Conservation (phyloP, 2,888 invertebrate genomes). For the Toxonevra muliebris region DNA sequence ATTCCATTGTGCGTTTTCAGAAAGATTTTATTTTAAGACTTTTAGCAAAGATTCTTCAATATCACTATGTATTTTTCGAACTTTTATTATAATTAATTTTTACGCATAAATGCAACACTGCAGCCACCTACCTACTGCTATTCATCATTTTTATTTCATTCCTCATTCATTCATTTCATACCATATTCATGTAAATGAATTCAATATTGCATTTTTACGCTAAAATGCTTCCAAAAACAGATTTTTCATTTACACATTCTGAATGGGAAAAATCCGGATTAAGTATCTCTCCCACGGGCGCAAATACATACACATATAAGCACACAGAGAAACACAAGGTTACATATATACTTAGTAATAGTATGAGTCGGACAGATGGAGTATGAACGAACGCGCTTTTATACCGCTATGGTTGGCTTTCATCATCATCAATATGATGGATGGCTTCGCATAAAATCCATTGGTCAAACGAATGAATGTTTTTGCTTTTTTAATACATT, state of each 20-base stretch:
- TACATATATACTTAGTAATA: neutral
- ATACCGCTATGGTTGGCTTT: neutral
- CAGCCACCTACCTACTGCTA: constrained; percentile 3
- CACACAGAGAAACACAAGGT: neutral
- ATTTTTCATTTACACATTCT: constrained; percentile 61
- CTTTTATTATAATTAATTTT: constrained; percentile 52
- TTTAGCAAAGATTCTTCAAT: too few species aligned
- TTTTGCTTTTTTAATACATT: constrained; percentile 41
- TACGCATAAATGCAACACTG: constrained; percentile 19
- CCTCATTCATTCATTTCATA: too few species aligned
- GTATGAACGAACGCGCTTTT: neutral
- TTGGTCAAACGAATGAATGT: constrained; percentile 39
- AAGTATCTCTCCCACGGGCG: constrained; percentile 42
- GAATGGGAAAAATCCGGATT: constrained; percentile 61
- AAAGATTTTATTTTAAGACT: too few species aligned
- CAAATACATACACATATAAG: neutral
- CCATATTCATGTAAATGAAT: constrained; percentile 57
- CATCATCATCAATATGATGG: constrained; percentile 18
- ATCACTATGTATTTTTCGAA: too few species aligned
- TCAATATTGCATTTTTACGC: constrained; percentile 63
- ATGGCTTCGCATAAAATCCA: constrained; percentile 19
- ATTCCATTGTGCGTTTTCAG: too few species aligned
- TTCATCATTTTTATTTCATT: constrained; percentile 17
- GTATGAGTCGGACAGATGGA: constrained; percentile 36
- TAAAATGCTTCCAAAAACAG: constrained; percentile 63